A percentile compares a stretch with the other conserved stretches of the same genome.
Evolutionary conservation across 2,888 invertebrate genomes (phyloP).

Genomic region (Megaustenia siamemsis): DNA sequence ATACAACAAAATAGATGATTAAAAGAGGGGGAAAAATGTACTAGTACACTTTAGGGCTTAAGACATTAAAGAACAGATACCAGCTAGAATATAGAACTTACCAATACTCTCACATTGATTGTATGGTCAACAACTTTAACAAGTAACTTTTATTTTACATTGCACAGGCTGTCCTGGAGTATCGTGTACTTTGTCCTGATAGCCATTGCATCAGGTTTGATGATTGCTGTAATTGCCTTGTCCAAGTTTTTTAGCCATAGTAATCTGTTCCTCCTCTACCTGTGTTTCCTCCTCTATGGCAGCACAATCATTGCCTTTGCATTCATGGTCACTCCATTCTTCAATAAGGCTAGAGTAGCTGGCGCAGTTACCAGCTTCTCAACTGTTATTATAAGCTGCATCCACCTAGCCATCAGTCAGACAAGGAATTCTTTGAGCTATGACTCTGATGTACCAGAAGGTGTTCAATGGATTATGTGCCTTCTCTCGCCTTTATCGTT

Average conservation of each 20-base stretch:
- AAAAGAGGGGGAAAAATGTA: no score
- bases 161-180: conserved; percentile 90
- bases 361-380: conserved; percentile 89
- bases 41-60: no score
- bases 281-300: conserved; percentile 89
- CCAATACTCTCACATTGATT: no score
- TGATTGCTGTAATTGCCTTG: conserved; percentile 78
- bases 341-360: conserved; percentile 84
- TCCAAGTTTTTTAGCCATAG: conserved; percentile 89
- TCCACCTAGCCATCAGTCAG: conserved; percentile 90
- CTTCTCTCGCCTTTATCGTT: conserved; percentile 90
- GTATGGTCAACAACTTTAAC: no score
- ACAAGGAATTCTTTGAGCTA: conserved; percentile 65
- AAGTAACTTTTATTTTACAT: not conserved
- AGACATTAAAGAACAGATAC: no score
- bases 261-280: conserved; percentile 88
- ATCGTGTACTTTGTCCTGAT: conserved; percentile 87
- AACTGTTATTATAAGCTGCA: conserved; percentile 87
- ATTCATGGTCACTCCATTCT: conserved; percentile 92
- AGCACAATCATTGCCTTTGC: conserved; percentile 90
- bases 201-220: conserved; percentile 86
- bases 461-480: conserved; percentile 88
- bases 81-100: no score
- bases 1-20: no score
- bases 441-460: conserved; percentile 81